Base-by-base conservation (phyloP, 2,888 invertebrate genomes). In the Holacanthella duospinosa region DNA sequence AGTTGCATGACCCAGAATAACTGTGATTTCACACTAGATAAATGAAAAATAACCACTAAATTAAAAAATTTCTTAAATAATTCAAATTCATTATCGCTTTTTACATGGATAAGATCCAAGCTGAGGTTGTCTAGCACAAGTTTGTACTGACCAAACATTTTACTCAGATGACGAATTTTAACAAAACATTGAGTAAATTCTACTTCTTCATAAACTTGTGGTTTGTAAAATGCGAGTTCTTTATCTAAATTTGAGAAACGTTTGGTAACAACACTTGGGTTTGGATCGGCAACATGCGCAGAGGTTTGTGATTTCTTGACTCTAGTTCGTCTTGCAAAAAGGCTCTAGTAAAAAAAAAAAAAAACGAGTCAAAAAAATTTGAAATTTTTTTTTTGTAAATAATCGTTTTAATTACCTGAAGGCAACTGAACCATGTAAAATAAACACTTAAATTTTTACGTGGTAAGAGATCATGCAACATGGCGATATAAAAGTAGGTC, bases 211-310 rank as follows among this genome's bases (percentile, higher is more conserved):
- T 67, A 71, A 25, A 71, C 55, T 1, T 29, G 62, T 19, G 69
- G 67, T 53, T 67, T 69, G 19, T 60, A 61, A 64, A 67, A 69
- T n/a, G n/a, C n/a, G n/a, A n/a, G n/a, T n/a, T n/a, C n/a, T 3
- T 61, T 55, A 0, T 68, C 58, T 1, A 55, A 60, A 36, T 36
- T 36, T 16, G 6, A 6, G 16, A 16, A 36, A 36, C 9, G 16
- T 36, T 12, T 16, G 36, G 36, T 16, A 6, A 16, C 36, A 6
- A 36, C 36, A 36, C 9, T 12, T 6, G 36, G 9, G 16, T 6
- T 16, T 12, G 36, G 36, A 6, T 36, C 16, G 19, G 25, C n/a
- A 53, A 21, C 25, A 12, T 6, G n/a, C 9, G 21, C n/a, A 43
- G 3, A 26, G 26, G 36, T 2, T 53, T 29, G 29, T 26, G 0